Evolutionary conservation across 1,140 invertebrate species (phyloP), one percentile per base, ranked within the genome.

Genomic region (Pachypeltis micranthus): DNA sequence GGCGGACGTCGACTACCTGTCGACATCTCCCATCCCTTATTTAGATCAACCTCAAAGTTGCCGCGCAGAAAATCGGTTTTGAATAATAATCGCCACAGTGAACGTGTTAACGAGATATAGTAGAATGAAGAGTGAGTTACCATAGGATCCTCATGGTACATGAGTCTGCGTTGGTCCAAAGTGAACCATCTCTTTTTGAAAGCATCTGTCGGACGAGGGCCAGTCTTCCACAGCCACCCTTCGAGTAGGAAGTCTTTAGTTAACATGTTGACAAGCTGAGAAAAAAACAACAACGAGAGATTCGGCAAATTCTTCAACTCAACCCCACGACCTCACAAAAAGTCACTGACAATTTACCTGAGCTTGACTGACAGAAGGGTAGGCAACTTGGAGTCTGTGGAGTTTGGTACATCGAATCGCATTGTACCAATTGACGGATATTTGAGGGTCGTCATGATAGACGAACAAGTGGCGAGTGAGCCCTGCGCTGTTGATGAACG

Each of bases 191-290:
- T 74, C 69, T 86, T 85, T 68, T 86, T 86, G 70, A 89, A 93
- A 1, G 84, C 85, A 72, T 93, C 90, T 16, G 81, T 83, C 2
- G 81, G 78, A 63, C 82, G 77, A 0, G 91, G 90, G 1, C 91
- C 91, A 4, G 90, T 93, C 78, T 95, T 88, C 84, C 83, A 88
- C n/a, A 95, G 75, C 81, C 85, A 93, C 7, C 91, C 91, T 78
- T 93, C 91, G 67, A 84, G 81, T 0, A 82, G 75, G 74, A 92
- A 93, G 73, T 92, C 89, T 71, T 83, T 81, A 0, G 88, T 89
- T 21, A 93, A 75, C 65, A 84, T 81, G 16, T 80, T 77, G 0
- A 87, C 74, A 62, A 93, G 75, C 76, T 80, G 70, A n/a, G 10
- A 67, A 69, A 63, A 57, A 64, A 10, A 51, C 47, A 51, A 16